Evolutionary conservation across 2,113 vertebrate genomes (phyloP).

Genomic region (Xenus cinereus): DNA sequence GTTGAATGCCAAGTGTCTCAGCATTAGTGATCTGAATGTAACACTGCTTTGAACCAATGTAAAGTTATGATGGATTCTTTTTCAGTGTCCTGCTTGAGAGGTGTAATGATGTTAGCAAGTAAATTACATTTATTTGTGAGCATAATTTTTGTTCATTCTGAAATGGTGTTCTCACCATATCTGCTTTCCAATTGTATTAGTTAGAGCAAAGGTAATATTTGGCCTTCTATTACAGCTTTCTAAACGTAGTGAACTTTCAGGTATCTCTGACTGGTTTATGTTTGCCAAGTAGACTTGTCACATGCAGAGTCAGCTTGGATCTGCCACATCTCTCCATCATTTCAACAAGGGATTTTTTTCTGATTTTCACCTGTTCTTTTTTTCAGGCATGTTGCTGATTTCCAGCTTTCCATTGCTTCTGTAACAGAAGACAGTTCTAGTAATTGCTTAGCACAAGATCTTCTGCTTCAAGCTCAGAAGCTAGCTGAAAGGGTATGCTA

Average conservation of each 20-base stretch:
- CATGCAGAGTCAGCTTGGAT: neutral
- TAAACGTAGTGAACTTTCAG: neutral
- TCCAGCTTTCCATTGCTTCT: conserved; percentile 79
- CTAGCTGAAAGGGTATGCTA: conserved; percentile 80
- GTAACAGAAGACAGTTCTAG: conserved; percentile 62
- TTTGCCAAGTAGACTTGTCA: neutral
- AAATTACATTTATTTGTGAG: neutral
- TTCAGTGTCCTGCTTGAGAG: neutral
- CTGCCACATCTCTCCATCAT: neutral
- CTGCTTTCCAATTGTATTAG: neutral
- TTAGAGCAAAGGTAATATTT: neutral
- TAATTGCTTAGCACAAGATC: conserved; percentile 54
- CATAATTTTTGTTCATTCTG: neutral
- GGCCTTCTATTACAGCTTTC: neutral
- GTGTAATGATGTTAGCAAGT: neutral
- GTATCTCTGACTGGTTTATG: neutral
- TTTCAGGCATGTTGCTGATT: conserved; percentile 79
- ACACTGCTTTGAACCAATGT: neutral
- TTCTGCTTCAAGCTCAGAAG: conserved; percentile 73
- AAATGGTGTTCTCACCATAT: neutral
- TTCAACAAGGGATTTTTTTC: neutral
- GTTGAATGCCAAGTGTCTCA: neutral
- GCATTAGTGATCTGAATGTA: neutral
- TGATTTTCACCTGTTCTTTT: neutral
- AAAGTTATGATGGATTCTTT: neutral